A percentile compares a stretch with the other conserved stretches of the same genome.
These are phyloP conservation scores for Salminus brasiliensis DNA, from an alignment of 2,113 vertebrate species.

Conservation along the genomic window DNA sequence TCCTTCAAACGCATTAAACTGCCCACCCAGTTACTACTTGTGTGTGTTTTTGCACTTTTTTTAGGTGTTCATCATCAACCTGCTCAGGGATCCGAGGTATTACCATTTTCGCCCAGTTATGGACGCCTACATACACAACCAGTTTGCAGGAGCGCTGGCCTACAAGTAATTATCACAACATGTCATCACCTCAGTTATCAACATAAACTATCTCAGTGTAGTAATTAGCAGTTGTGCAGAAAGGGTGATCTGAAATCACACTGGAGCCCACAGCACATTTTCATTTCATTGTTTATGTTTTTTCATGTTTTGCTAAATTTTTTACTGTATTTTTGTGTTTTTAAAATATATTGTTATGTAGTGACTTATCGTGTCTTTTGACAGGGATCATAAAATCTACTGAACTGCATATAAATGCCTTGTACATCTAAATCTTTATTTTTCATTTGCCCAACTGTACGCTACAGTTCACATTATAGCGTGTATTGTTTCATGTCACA, in stretches of 20 bases:
- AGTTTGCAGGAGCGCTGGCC: conserved; percentile 96
- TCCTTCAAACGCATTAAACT: not conserved
- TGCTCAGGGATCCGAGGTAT: conserved; percentile 96
- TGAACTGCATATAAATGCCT: too few species aligned
- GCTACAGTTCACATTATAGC: not conserved
- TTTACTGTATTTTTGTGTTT: too few species aligned
- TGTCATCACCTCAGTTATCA: not conserved
- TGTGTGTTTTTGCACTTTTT: conserved; percentile 16
- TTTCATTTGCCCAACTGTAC: too few species aligned
- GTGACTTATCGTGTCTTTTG: too few species aligned
- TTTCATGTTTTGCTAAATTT: not conserved
- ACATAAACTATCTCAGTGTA: not conserved
- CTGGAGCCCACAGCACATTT: not conserved
- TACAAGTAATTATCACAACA: conserved; percentile 83
- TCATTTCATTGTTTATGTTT: not conserved
- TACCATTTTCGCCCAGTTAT: conserved; percentile 97
- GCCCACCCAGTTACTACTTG: not conserved
- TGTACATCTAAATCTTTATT: too few species aligned
- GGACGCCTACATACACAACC: conserved; percentile 98
- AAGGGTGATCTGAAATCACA: not conserved
- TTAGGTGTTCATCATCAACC: conserved; percentile 98
- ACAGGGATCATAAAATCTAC: too few species aligned
- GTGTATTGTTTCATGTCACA: not conserved
- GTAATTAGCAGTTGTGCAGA: not conserved
- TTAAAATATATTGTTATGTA: too few species aligned